Conservation (phyloP, 2,888 invertebrate genomes). For the Adineta ricciae region DNA sequence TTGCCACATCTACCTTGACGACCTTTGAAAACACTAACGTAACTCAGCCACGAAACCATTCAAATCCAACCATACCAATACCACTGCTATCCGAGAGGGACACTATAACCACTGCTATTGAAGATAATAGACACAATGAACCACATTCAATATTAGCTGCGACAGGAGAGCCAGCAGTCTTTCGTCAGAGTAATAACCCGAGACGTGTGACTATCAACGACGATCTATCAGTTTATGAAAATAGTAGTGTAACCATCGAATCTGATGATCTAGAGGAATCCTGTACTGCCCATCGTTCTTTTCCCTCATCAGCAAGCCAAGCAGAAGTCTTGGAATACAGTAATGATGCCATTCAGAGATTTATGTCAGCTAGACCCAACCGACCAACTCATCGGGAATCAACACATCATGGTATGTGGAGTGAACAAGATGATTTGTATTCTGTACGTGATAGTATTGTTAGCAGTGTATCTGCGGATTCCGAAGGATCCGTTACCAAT, state of each 20-base stretch:
- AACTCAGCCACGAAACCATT: too few species aligned
- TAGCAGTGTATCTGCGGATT: neutral
- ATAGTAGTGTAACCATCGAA: neutral
- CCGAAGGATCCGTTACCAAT: neutral
- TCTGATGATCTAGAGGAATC: neutral
- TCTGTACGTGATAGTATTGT: neutral
- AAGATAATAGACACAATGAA: too few species aligned
- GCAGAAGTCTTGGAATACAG: neutral
- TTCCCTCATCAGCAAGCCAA: neutral
- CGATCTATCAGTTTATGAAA: neutral
- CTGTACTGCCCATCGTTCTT: neutral
- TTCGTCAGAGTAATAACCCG: neutral
- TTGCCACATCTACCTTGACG: too few species aligned
- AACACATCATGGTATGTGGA: neutral
- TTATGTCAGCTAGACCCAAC: neutral
- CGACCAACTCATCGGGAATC: neutral
- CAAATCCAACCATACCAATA: neutral
- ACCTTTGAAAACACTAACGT: too few species aligned
- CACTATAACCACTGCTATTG: too few species aligned
- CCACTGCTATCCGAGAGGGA: neutral
- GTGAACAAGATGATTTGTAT: neutral
- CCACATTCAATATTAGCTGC: neutral
- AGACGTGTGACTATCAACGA: neutral
- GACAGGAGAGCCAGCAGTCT: neutral
- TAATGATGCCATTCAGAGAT: neutral